phyloP scores from a whole-genome alignment of 2,888 invertebrate species.

The Dione vanillae region DNA sequence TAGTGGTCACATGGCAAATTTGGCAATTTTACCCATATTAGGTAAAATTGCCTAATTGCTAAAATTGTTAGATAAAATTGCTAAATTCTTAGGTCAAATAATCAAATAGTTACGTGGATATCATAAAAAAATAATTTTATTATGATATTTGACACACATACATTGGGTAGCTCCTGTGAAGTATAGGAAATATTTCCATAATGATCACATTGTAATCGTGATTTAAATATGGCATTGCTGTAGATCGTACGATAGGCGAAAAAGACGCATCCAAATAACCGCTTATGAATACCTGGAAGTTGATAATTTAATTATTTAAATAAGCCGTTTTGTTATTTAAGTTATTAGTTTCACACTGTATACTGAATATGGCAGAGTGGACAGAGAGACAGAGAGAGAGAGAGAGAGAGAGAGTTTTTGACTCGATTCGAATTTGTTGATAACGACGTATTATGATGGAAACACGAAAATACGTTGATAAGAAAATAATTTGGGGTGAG shows the following conservation, averaged over 20 bases:
- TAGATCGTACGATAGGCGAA: conserved; percentile 62
- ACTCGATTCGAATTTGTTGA: no score
- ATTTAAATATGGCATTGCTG: conserved; percentile 59
- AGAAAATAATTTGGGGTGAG: no score
- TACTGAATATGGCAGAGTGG: no score
- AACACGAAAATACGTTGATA: no score
- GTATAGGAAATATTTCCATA: conserved; percentile 68
- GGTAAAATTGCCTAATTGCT: background rate
- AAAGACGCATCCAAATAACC: conserved; percentile 73
- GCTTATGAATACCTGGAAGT: conserved; percentile 67
- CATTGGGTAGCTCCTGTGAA: conserved; percentile 71
- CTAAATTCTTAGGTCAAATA: background rate
- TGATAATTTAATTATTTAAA: background rate
- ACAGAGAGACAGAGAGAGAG: no score
- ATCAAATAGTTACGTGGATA: background rate
- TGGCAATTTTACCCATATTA: background rate
- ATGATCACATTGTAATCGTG: conserved; percentile 67
- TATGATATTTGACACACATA: conserved; percentile 52
- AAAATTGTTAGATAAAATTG: background rate
- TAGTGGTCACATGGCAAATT: no score
- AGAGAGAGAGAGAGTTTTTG: no score
- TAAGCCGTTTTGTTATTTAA: background rate
- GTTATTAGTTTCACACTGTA: no score
- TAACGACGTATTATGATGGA: no score
- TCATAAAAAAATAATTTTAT: background rate